These are phyloP conservation scores for Eurois occulta DNA, from an alignment of 2,888 invertebrate genomes.

Conservation along the genomic window DNA sequence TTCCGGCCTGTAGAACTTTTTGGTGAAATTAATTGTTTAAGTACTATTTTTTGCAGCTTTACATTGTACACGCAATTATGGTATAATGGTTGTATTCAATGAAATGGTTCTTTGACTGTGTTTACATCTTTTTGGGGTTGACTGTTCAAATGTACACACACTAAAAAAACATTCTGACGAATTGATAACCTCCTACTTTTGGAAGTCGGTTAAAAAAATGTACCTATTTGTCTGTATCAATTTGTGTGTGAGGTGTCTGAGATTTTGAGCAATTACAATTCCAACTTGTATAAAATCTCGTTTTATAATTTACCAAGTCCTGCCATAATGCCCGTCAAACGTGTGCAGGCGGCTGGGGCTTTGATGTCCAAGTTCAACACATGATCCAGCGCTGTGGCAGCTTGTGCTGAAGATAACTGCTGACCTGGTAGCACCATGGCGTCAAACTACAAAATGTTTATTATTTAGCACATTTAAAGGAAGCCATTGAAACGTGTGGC, in stretches of 20 bases:
- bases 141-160: background rate
- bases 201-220: background rate
- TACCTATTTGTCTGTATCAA: background rate
- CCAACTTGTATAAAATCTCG: background rate
- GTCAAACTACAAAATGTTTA: conserved; percentile 77
- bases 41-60: too few relatives aligned
- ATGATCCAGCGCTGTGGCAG: conserved; percentile 87
- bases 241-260: background rate
- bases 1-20: too few relatives aligned
- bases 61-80: too few relatives aligned
- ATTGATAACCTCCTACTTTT: background rate
- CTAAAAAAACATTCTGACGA: background rate
- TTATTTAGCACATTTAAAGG: background rate
- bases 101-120: too few relatives aligned
- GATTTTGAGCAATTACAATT: background rate
- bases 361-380: conserved; percentile 85
- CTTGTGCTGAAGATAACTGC: conserved; percentile 87
- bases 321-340: conserved; percentile 90
- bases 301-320: conserved; percentile 84
- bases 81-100: too few relatives aligned
- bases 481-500: too few relatives aligned
- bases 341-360: conserved; percentile 84
- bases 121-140: too few relatives aligned
- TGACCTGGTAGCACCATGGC: conserved; percentile 87
- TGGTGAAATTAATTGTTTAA: too few relatives aligned